Conservation (phyloP, 2,113 vertebrate genomes). For the Bubalus kerabau region DNA sequence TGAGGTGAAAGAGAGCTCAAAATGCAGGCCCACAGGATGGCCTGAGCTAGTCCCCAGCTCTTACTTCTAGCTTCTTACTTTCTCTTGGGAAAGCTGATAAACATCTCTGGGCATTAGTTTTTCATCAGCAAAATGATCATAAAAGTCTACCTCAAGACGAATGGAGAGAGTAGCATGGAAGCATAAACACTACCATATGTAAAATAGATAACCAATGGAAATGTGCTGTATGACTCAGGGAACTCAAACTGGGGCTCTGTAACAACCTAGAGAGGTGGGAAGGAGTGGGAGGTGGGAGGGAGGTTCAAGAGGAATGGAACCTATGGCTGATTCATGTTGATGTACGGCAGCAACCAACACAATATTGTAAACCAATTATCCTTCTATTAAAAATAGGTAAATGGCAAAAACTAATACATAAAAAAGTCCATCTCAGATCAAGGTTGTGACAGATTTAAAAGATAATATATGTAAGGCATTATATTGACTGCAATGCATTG, state of each 20-base stretch:
- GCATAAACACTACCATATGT: neutral
- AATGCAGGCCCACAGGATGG: neutral
- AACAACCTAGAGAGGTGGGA: neutral
- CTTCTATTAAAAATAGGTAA: neutral
- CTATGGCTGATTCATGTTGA: neutral
- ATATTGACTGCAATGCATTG: neutral
- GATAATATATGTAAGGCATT: neutral
- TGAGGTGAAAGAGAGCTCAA: neutral
- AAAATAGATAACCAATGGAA: neutral
- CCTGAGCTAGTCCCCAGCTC: neutral
- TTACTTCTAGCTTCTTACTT: neutral
- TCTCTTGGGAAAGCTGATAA: neutral
- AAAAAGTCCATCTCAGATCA: neutral
- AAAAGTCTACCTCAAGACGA: neutral
- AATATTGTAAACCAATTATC: neutral
- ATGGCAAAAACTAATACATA: neutral
- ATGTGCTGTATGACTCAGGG: neutral
- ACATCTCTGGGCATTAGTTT: neutral
- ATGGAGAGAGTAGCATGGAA: neutral
- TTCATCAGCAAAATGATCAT: neutral
- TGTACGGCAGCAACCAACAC: neutral
- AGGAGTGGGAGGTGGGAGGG: neutral
- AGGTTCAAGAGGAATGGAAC: neutral
- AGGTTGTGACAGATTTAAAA: neutral
- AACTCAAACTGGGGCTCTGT: neutral